Conservation (phyloP, 1,140 invertebrate genomes). For the Drosophila equinoxialis region DNA sequence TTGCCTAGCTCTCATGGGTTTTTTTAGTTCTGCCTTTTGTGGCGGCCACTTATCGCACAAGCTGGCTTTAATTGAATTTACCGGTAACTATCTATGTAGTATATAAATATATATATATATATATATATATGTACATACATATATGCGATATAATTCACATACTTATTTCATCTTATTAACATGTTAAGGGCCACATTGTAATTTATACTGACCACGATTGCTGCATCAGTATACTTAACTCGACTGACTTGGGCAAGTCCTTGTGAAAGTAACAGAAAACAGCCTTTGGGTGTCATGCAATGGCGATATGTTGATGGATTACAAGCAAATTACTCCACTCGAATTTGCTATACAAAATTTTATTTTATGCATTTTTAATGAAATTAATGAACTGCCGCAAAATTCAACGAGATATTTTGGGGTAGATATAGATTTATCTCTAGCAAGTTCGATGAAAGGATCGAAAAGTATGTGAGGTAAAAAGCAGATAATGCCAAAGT, state of each 20-base stretch:
- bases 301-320: slow-evolving; percentile 69
- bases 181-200: slow-evolving; percentile 71
- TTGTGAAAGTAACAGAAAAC: slow-evolving; percentile 38
- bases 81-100: slow-evolving; percentile 33
- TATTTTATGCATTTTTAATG: slow-evolving; percentile 74
- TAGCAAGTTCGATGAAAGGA: slow-evolving; percentile 36
- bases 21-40: slow-evolving; percentile 34
- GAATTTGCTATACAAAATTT: slow-evolving; percentile 37
- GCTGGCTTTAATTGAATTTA: slow-evolving; percentile 72
- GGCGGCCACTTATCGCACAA: slow-evolving; percentile 67
- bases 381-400: slow-evolving; percentile 66
- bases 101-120: background rate
- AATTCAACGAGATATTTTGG: background rate
- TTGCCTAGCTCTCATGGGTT: slow-evolving; percentile 30
- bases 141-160: slow-evolving; percentile 41
- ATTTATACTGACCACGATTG: slow-evolving; percentile 41
- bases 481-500: background rate
- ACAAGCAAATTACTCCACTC: slow-evolving; percentile 64
- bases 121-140: background rate
- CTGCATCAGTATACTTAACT: background rate
- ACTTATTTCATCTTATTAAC: slow-evolving; percentile 69
- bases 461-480: background rate
- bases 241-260: background rate
- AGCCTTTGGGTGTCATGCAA: slow-evolving; percentile 55
- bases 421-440: slow-evolving; percentile 23